A percentile compares a stretch with the other conserved stretches of the same genome.
These are phyloP conservation scores for Chelonus insularis DNA, from an alignment of 1,140 invertebrate species.

Conservation along the genomic window DNA sequence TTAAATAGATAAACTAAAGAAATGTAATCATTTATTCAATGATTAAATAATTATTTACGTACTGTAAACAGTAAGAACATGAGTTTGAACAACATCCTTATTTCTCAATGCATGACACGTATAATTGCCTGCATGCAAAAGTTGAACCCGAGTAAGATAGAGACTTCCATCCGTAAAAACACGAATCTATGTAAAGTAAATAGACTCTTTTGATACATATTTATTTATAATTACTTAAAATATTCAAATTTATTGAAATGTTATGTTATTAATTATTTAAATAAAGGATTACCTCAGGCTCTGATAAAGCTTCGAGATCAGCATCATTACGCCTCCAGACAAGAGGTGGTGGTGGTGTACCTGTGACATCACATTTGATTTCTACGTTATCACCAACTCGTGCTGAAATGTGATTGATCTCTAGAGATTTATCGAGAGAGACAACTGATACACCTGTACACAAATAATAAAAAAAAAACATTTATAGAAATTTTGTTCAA, in stretches of 20 bases:
- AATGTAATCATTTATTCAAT: too few species aligned
- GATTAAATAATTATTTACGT: slow-evolving; percentile 52
- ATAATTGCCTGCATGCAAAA: slow-evolving; percentile 81
- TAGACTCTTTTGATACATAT: background rate
- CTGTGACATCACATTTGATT: slow-evolving; percentile 77
- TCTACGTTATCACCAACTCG: slow-evolving; percentile 79
- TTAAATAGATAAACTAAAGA: too few species aligned
- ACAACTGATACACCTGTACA: slow-evolving; percentile 71
- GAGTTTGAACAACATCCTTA: slow-evolving; percentile 75
- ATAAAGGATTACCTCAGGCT: slow-evolving; percentile 60
- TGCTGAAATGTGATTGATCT: slow-evolving; percentile 70
- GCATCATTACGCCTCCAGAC: slow-evolving; percentile 74
- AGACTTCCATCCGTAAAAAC: slow-evolving; percentile 76
- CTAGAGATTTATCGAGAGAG: slow-evolving; percentile 73
- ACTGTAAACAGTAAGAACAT: slow-evolving; percentile 78
- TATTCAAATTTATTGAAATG: background rate
- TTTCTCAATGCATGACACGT: slow-evolving; percentile 78
- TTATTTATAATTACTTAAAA: background rate
- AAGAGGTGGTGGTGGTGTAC: slow-evolving; percentile 71
- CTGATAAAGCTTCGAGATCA: slow-evolving; percentile 67
- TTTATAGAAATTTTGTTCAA: too few species aligned
- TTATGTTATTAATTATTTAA: background rate
- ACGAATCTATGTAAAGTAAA: slow-evolving; percentile 56
- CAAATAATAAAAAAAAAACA: too few species aligned
- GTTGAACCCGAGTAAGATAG: slow-evolving; percentile 74